Evolutionary conservation across 2,797 vertebrate species (phyloP).

Genomic region (Eremophila alpestris): DNA sequence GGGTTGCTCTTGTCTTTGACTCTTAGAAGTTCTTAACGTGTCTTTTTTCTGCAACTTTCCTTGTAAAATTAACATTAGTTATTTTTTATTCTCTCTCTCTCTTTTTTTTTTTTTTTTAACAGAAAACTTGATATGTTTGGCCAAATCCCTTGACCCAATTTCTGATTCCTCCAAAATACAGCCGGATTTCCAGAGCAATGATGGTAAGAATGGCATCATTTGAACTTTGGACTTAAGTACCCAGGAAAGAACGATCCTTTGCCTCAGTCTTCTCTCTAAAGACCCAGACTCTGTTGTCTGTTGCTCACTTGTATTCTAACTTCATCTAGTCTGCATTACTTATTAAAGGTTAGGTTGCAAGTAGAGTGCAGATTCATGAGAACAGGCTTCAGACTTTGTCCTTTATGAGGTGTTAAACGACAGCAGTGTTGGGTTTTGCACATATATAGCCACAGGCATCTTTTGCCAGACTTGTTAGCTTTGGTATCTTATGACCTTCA

Average conservation of each 20-base stretch:
- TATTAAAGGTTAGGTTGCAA: neutral
- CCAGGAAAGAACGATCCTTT: accelerated
- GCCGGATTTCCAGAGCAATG: neutral
- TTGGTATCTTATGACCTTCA: neutral
- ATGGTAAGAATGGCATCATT: neutral
- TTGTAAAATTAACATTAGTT: neutral
- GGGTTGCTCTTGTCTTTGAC: neutral
- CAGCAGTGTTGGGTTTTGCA: neutral
- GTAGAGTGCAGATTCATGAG: neutral
- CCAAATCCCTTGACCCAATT: neutral
- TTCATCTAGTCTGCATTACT: neutral
- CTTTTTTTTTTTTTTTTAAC: too few species aligned
- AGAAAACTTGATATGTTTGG: neutral
- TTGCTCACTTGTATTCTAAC: neutral
- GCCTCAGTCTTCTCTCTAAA: neutral
- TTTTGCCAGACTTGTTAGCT: neutral
- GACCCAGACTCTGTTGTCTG: neutral
- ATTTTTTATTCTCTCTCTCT: accelerated
- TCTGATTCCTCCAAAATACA: neutral
- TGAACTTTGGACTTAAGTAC: neutral
- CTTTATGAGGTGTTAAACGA: neutral
- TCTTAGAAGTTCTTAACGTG: neutral
- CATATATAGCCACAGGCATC: neutral
- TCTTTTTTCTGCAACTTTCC: neutral
- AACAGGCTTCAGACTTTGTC: neutral